These are phyloP conservation scores for Odontesthes bonariensis DNA, from an alignment of 2,113 vertebrate genomes.

Conservation along the genomic window DNA sequence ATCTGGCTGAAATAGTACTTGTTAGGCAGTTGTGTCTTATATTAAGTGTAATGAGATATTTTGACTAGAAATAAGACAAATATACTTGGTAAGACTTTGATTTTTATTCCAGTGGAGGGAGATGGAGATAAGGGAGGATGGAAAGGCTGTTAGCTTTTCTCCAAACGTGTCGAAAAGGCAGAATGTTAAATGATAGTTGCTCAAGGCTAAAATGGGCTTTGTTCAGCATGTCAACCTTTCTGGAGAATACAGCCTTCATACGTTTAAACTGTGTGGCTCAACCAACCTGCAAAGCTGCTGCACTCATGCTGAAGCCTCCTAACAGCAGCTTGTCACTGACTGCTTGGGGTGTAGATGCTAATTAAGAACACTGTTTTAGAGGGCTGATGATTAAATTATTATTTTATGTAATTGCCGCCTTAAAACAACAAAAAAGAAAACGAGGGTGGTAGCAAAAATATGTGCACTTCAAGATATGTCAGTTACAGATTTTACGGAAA, in stretches of 20 bases:
- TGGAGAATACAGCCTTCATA: constrained; percentile 7
- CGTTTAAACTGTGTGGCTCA: constrained; percentile 10
- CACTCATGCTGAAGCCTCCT: constrained; percentile 28
- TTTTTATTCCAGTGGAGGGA: too few relatives aligned
- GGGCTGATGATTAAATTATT: constrained; percentile 3
- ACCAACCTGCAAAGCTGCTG: background rate
- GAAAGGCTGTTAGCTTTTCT: background rate
- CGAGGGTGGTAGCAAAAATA: background rate
- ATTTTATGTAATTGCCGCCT: constrained; percentile 19
- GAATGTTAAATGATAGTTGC: too few relatives aligned
- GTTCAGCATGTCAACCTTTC: constrained; percentile 1
- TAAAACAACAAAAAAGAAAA: constrained; percentile 24
- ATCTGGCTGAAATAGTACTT: too few relatives aligned
- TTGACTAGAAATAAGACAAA: too few relatives aligned
- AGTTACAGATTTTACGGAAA: constrained; percentile 34
- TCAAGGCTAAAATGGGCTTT: background rate
- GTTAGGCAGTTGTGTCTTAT: too few relatives aligned
- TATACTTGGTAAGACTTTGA: too few relatives aligned
- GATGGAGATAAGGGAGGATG: background rate
- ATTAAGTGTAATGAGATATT: too few relatives aligned
- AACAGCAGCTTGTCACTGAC: constrained; percentile 33
- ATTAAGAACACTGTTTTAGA: background rate
- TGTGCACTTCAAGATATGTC: constrained; percentile 19
- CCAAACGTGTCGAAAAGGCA: background rate
- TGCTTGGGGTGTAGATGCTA: constrained; percentile 4